Conservation (phyloP, 2,797 vertebrate genomes). For the Danio kyathit region DNA sequence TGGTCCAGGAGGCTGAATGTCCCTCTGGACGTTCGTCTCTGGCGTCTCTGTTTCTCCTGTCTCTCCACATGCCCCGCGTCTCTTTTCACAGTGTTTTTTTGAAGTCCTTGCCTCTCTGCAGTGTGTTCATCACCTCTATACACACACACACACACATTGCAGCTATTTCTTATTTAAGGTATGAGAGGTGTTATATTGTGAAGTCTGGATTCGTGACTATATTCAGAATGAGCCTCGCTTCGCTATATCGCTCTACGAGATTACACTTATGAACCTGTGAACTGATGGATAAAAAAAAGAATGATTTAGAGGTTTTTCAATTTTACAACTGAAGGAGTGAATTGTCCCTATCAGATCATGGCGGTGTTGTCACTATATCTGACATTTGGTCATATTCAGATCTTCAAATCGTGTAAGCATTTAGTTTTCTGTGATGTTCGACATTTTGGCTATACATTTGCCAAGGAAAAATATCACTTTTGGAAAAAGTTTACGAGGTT, state of each 20-base stretch:
- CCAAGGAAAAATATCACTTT: not conserved
- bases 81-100: constrained; percentile 22
- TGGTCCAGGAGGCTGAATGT: constrained; percentile 12
- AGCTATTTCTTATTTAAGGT: constrained; percentile 25
- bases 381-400: not conserved
- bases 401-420: not conserved
- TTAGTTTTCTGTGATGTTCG: not conserved
- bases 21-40: constrained; percentile 2
- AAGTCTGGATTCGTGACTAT: constrained; percentile 5
- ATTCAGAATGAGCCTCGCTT: not conserved
- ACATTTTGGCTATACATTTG: not conserved
- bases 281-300: not conserved
- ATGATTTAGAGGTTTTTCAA: not conserved
- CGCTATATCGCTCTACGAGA: not conserved
- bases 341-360: not conserved
- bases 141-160: not conserved
- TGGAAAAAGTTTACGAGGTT: too few relatives aligned
- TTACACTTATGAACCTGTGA: not conserved
- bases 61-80: constrained; percentile 19
- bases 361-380: not conserved
- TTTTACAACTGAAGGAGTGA: not conserved
- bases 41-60: not conserved
- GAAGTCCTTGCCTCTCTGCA: constrained; percentile 18
- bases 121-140: constrained; percentile 6
- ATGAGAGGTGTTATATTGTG: not conserved